Percentiles rank a stretch among this genome's conserved stretches.
These are phyloP conservation scores for Amorpha juglandis DNA, from an alignment of 2,888 invertebrate genomes.

Conservation along the genomic window DNA sequence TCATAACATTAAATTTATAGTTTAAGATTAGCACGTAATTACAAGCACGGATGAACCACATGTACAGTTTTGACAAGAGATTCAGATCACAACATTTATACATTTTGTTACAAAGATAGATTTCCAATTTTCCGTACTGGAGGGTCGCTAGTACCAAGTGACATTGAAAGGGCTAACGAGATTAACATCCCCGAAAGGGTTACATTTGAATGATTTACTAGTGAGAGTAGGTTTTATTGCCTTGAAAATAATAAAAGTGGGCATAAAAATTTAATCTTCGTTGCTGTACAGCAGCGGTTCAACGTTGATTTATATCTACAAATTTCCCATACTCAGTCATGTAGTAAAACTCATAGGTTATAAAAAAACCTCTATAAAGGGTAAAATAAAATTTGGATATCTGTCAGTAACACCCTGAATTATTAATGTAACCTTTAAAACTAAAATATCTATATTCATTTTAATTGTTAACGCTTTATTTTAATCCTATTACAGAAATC, in stretches of 20 bases:
- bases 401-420: too few species aligned
- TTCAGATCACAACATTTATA: constrained; percentile 20
- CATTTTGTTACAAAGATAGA: constrained; percentile 21
- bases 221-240: constrained; percentile 22
- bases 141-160: constrained; percentile 21
- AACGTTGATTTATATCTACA: background rate
- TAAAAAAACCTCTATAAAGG: background rate
- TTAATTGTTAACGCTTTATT: too few species aligned
- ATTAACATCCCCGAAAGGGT: constrained; percentile 27
- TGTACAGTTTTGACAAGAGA: constrained; percentile 8
- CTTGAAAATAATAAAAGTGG: constrained; percentile 21
- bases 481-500: too few species aligned
- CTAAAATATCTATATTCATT: too few species aligned
- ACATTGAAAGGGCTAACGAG: constrained; percentile 27
- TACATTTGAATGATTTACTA: constrained; percentile 25
- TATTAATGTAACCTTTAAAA: too few species aligned
- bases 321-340: background rate
- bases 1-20: background rate
- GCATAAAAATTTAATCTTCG: constrained; percentile 20
- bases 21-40: background rate
- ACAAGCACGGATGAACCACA: background rate
- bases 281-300: background rate
- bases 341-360: background rate
- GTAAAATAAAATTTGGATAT: background rate
- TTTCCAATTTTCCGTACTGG: constrained; percentile 24